Base-by-base conservation (phyloP, 2,888 invertebrate species). In the Taenaris catops region DNA sequence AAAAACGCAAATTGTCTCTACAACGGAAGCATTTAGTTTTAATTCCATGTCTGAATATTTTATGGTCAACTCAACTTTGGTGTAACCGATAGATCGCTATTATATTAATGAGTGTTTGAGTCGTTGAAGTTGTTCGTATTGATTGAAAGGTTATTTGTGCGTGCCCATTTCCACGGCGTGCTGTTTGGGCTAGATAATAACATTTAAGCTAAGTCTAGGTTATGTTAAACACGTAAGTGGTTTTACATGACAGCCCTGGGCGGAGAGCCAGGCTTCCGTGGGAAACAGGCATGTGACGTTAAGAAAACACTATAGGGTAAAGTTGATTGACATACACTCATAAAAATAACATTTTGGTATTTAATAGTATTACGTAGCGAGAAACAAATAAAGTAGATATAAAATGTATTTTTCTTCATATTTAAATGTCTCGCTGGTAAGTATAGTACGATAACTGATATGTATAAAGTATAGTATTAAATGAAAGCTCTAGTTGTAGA, bases 291-390 rank as follows among this genome's bases (percentile, higher is more conserved):
- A 81, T 70, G 69, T 84, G 84, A 80, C 81, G 76, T 74, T 78
- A 69, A 66, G 66, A 76, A 76, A 81, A 66, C 69, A 79, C 76
- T 78, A 67, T 69, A 60, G 79, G 79, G 80, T 56, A 73, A 79
- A 76, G 79, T 74, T 83, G 78, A 84, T 80, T 79, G 83, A 78
- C 81, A 80, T n/a, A n/a, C n/a, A n/a, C n/a, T n/a, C n/a, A n/a
- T n/a, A n/a, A n/a, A n/a, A n/a, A n/a, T n/a, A n/a, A n/a, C n/a
- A n/a, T n/a, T n/a, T n/a, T n/a, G n/a, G n/a, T n/a, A n/a, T n/a
- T n/a, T n/a, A n/a, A n/a, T n/a, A n/a, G n/a, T n/a, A n/a, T n/a
- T n/a, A n/a, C n/a, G n/a, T n/a, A n/a, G n/a, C n/a, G n/a, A n/a
- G n/a, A n/a, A n/a, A n/a, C n/a, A n/a, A n/a, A n/a, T n/a, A n/a